Base-by-base conservation (phyloP, 2,113 vertebrate genomes). In the Catagonus wagneri region DNA sequence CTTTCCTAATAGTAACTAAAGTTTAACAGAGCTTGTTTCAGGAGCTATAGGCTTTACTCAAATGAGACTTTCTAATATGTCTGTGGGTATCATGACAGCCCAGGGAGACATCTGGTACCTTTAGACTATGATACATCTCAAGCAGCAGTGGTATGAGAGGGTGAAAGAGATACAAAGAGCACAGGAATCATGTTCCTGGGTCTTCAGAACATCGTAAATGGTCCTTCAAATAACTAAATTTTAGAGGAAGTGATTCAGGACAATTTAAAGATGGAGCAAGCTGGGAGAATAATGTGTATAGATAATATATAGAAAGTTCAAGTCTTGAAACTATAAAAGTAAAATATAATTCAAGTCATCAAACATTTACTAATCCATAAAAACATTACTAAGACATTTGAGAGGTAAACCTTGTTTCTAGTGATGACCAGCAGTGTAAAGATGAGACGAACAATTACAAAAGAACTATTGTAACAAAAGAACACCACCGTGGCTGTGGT, bases 241-340 rank as follows among this genome's bases (percentile, higher is more conserved):
- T 92, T 79, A 63, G 56, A 93, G 52, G 6, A 78, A 89, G 32
- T 80, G 71, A 36, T 36, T 93, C 10, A n/a, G 14, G 14, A 36
- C 20, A 79, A 60, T 36, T 52, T 54, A 56, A 54, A 16, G 3
- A 44, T 80, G n/a, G 16, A 66, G 8, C 15, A 89, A 91, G 74
- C 1, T 14, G 12, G 61, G 27, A 15, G 6, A 76, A 89, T 13
- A 89, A 56, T 52, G 9, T 52, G 1, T 12, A 11, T 32, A n/a
- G 71, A 27, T 52, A 91, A 32, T 29, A 86, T 32, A 89, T 61
- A 93, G 23, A 68, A 81, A 81, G 16, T 60, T 14, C 10, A 84
- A 92, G 12, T 75, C 20, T 90, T 74, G 90, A 52, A 93, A 34
- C 75, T 93, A 22, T 56, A 72, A 93, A 61, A 65, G n/a, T 91